These are phyloP conservation scores for Tapera naevia DNA, from an alignment of 2,797 vertebrate species.

Conservation along the genomic window DNA sequence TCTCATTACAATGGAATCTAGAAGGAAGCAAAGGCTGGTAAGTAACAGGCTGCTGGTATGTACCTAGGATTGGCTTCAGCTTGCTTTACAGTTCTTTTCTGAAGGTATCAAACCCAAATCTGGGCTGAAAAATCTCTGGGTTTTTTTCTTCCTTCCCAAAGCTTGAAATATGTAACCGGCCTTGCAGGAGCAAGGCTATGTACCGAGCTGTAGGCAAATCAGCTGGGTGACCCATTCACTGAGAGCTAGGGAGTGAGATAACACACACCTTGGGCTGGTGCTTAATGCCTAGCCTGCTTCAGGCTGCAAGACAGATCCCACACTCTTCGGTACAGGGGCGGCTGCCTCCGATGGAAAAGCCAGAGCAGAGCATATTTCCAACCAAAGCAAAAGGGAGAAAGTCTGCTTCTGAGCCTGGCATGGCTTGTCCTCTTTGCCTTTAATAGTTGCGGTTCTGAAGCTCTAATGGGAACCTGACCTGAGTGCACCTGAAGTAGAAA, in stretches of 20 bases:
- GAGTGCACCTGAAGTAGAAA: neutral
- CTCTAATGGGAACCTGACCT: neutral
- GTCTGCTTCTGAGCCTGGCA: neutral
- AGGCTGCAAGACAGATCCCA: neutral
- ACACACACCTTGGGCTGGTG: accelerated
- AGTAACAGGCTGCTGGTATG: neutral
- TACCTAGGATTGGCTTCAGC: neutral
- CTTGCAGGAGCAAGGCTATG: neutral
- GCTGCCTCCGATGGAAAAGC: accelerated
- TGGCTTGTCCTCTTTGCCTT: neutral
- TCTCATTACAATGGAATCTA: slow-evolving; percentile 62
- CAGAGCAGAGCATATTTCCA: neutral
- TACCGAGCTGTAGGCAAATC: neutral
- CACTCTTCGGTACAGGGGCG: neutral
- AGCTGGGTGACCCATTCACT: neutral
- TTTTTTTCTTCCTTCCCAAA: accelerated
- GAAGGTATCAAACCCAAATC: neutral
- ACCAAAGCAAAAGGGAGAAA: slow-evolving; percentile 24
- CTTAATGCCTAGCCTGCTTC: neutral
- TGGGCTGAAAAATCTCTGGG: neutral
- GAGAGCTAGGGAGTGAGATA: neutral
- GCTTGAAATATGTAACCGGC: neutral
- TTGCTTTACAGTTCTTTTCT: neutral
- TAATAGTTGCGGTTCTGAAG: neutral
- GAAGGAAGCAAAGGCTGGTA: slow-evolving; percentile 24